Conservation (phyloP, 2,888 invertebrate genomes). For the Kryphioiulus occultus region DNA sequence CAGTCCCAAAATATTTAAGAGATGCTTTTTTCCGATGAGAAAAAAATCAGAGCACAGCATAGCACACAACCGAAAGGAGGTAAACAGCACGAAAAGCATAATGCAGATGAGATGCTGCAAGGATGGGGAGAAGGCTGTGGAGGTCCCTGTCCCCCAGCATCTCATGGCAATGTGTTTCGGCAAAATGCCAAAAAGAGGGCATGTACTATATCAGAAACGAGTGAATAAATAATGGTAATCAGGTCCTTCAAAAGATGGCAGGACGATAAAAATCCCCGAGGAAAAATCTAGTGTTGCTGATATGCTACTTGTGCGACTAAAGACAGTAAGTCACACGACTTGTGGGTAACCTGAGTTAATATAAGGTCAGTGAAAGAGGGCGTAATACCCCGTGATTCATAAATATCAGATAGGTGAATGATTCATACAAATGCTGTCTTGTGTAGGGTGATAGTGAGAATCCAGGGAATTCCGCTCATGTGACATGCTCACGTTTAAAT, state of each 20-base stretch:
- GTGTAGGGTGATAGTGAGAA: too few species aligned
- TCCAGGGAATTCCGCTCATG: too few species aligned
- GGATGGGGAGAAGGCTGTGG: not conserved
- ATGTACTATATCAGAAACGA: not conserved
- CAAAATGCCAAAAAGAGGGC: not conserved
- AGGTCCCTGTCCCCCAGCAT: not conserved
- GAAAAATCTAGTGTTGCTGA: not conserved
- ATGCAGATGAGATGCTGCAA: not conserved
- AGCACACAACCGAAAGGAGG: conserved; percentile 18
- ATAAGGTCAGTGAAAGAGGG: not conserved
- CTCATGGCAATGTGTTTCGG: not conserved
- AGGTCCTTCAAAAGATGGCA: not conserved
- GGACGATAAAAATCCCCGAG: not conserved
- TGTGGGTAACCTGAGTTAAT: not conserved
- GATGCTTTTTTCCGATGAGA: not conserved
- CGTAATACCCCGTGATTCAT: not conserved
- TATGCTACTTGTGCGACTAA: not conserved
- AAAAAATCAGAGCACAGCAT: not conserved
- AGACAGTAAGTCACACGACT: not conserved
- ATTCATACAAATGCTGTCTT: not conserved
- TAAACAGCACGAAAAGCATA: not conserved
- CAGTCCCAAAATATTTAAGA: not conserved
- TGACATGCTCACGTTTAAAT: too few species aligned
- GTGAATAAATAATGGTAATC: conserved; percentile 9
- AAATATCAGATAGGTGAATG: not conserved